Base-by-base conservation (phyloP, 2,113 vertebrate genomes). In the Prionailurus bengalensis region DNA sequence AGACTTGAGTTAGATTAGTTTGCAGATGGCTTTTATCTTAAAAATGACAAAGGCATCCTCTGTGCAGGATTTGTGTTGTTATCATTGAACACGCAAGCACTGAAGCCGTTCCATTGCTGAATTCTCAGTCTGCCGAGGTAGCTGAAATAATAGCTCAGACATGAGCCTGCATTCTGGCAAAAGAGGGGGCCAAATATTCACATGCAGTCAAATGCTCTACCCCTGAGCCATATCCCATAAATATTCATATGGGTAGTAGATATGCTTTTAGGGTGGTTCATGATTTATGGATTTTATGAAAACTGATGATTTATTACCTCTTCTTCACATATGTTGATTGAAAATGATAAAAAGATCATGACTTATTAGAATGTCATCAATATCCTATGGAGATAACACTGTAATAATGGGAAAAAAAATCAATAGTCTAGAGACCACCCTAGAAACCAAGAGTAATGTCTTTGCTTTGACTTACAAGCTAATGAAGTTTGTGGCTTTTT, bases 241-340 rank as follows among this genome's bases (percentile, higher is more conserved):
- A 39, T 48, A 84, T 19, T 65, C 36, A 53, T 63, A 93, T 12
- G 63, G 17, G 31, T 8, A 63, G 21, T 23, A 84, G 29, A 31
- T 36, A 58, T 36, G 42, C 3, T 83, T 73, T 74, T 42, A 31
- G 19, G 33, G 71, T 45, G 27, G 13, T 48, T 92, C 21, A 53
- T 89, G 78, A 87, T 66, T 89, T 92, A 11, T 51, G 17, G 21
- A 63, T 53, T 66, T 97, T 92, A 89, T 80, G 31, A 74, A 90
- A 90, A 33, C 8, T 17, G 23, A 36, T 79, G 5, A 65, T 55
- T 51, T 15, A 29, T 66, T 21, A 48, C 17, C 29, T 70, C 11
- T 53, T 94, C 42, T 90, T 78, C 61, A 31, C 6, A 39, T 36
- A 85, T 5, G 51, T 39, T 79, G 27, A 93, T 71, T 95, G 80